Conservation (phyloP, 1,140 invertebrate species). For the Papilio xuthus region DNA sequence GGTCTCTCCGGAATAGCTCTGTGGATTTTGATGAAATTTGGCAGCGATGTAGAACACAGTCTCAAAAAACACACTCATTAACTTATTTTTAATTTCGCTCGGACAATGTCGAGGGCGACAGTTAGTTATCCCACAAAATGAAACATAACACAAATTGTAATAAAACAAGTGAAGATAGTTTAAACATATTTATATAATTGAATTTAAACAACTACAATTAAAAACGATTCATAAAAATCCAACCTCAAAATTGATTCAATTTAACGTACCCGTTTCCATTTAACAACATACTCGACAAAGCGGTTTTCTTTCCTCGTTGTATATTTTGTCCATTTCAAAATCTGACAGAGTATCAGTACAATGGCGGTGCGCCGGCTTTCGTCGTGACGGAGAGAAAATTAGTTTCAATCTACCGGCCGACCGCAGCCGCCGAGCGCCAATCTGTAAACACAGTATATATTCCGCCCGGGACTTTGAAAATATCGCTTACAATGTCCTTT, state of each 20-base stretch:
- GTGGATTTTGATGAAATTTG: no score
- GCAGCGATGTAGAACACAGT: no score
- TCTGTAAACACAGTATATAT: constrained; percentile 51
- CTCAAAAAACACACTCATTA: no score
- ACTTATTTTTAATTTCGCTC: no score
- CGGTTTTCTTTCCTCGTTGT: constrained; percentile 46
- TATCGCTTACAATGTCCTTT: constrained; percentile 42
- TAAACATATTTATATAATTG: not conserved
- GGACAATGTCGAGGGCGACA: no score
- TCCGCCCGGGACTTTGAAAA: constrained; percentile 40
- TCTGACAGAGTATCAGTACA: constrained; percentile 56
- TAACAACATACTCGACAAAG: constrained; percentile 42
- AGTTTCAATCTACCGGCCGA: constrained; percentile 66
- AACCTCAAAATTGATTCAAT: constrained; percentile 26
- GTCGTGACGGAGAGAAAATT: constrained; percentile 71
- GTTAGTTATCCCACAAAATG: no score
- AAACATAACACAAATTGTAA: not conserved
- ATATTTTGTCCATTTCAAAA: constrained; percentile 52
- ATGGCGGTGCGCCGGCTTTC: constrained; percentile 50
- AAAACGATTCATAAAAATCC: constrained; percentile 18
- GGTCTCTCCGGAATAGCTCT: no score
- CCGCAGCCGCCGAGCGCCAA: constrained; percentile 59
- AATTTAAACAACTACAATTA: not conserved
- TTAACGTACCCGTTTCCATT: constrained; percentile 34
- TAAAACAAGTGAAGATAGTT: not conserved